Conservation (phyloP, 2,888 invertebrate species). For the Bombylius major region DNA sequence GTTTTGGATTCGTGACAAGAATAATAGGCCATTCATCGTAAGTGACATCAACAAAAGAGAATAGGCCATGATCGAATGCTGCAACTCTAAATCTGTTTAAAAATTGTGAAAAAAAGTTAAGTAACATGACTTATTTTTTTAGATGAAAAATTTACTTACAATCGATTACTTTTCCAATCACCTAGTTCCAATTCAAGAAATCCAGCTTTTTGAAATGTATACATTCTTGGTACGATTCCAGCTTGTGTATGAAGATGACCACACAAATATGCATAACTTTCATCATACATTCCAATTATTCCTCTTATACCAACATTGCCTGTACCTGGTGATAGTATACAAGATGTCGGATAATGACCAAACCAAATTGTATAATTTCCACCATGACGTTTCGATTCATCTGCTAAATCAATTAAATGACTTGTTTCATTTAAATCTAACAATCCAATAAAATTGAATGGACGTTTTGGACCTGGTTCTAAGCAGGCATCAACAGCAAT, state of each 20-base stretch:
- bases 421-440: conserved; percentile 46
- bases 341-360: conserved; percentile 86
- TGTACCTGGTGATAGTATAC: conserved; percentile 51
- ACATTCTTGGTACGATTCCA: conserved; percentile 70
- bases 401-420: conserved; percentile 43
- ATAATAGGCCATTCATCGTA: conserved; percentile 70
- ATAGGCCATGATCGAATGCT: conserved; percentile 79
- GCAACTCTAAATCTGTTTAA: conserved; percentile 55
- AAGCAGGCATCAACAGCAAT: conserved; percentile 78
- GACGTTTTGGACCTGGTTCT: conserved; percentile 72
- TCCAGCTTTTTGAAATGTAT: conserved; percentile 69
- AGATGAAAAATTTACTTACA: conserved; percentile 39
- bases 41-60: conserved; percentile 69
- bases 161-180: conserved; percentile 85
- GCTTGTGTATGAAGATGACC: conserved; percentile 82
- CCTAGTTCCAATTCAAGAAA: conserved; percentile 78
- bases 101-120: background rate
- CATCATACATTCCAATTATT: conserved; percentile 45
- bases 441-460: conserved; percentile 82
- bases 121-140: background rate
- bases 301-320: conserved; percentile 42
- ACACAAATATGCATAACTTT: conserved; percentile 67
- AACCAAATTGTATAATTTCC: conserved; percentile 62
- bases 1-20: conserved; percentile 83
- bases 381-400: conserved; percentile 39